Evolutionary conservation across 2,888 invertebrate species (phyloP).

Genomic region (Apotomis turbidana): DNA sequence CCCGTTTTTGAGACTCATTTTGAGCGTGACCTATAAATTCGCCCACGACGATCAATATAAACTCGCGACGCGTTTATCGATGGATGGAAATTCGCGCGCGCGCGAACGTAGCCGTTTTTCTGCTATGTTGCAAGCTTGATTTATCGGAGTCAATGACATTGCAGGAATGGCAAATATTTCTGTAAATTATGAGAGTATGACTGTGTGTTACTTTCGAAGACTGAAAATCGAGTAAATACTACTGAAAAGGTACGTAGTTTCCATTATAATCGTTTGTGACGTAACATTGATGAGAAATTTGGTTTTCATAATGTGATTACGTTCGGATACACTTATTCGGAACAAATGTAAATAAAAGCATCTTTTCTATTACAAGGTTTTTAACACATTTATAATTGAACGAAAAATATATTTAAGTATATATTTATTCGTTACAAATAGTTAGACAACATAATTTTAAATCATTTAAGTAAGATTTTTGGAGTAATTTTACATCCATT

Average conservation of each 20-base stretch:
- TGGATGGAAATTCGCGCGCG: constrained; percentile 79
- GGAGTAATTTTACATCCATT: background rate
- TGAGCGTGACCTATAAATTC: constrained; percentile 62
- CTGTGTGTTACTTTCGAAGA: constrained; percentile 16
- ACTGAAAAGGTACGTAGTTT: constrained; percentile 32
- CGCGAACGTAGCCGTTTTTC: constrained; percentile 57
- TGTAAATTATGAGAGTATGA: constrained; percentile 28
- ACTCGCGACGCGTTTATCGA: constrained; percentile 64
- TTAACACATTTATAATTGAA: background rate
- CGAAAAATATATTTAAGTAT: background rate
- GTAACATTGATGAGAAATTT: background rate
- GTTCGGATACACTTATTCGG: constrained; percentile 17
- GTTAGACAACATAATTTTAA: background rate
- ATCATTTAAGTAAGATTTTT: background rate
- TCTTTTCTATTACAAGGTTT: background rate
- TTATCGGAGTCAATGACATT: constrained; percentile 44
- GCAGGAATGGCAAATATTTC: constrained; percentile 36
- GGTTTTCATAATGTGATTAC: background rate
- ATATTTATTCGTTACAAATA: background rate
- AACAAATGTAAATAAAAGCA: constrained; percentile 7
- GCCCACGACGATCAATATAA: constrained; percentile 68
- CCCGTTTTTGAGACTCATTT: constrained; percentile 77
- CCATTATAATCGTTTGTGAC: constrained; percentile 2
- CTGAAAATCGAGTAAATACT: constrained; percentile 10
- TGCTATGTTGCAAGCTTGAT: constrained; percentile 57